These are phyloP conservation scores for Pocota personata DNA, from an alignment of 2,888 invertebrate genomes.

Conservation along the genomic window DNA sequence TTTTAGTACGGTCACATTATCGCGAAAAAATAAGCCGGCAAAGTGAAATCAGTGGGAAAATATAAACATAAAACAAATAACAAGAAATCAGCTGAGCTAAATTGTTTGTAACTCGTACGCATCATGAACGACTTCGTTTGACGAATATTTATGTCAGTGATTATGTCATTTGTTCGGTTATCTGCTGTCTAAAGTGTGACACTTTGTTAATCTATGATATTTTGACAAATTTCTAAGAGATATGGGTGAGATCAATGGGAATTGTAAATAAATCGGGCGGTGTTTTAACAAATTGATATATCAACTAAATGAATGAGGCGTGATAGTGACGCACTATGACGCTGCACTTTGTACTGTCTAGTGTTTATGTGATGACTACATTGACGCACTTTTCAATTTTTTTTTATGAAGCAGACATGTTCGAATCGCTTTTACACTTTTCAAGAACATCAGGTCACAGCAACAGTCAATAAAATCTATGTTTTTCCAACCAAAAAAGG, in stretches of 20 bases:
- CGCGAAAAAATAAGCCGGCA: background rate
- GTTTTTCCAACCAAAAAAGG: too few relatives aligned
- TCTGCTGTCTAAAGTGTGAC: conserved; percentile 8
- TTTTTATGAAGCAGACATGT: too few relatives aligned
- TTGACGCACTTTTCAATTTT: background rate
- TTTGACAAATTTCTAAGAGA: background rate
- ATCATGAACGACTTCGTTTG: background rate
- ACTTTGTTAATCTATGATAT: conserved; percentile 5
- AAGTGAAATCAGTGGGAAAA: background rate
- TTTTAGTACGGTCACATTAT: background rate
- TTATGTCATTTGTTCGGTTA: conserved; percentile 23
- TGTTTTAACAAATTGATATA: conserved; percentile 5
- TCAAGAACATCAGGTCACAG: too few relatives aligned
- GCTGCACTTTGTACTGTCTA: background rate
- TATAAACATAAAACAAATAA: conserved; percentile 1
- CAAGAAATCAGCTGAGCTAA: background rate
- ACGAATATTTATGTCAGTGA: background rate
- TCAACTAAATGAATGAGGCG: background rate
- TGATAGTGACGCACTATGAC: background rate
- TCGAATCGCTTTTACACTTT: too few relatives aligned
- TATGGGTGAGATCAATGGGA: background rate
- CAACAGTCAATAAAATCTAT: too few relatives aligned
- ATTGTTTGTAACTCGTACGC: background rate
- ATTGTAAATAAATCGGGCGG: conserved; percentile 11
- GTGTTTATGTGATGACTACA: background rate